Evolutionary conservation across 2,797 vertebrate genomes (phyloP), one percentile per base, ranked within the genome.

Genomic region (Benthosema pterotum): DNA sequence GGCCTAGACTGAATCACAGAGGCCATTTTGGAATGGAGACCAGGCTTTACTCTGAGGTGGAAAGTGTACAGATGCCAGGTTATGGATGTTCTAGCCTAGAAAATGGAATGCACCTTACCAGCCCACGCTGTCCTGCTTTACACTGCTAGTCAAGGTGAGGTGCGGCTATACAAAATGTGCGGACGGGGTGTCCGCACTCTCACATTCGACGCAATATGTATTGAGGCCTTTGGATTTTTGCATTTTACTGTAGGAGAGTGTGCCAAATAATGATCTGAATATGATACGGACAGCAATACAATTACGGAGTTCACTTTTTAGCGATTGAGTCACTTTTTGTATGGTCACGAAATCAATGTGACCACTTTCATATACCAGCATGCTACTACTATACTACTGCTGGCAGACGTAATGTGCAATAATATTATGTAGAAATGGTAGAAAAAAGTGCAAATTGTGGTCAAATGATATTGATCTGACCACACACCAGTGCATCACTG

Each of bases 401-500:
- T 74, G 76, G 13, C 42, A 75, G 32, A 47, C 16, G 4, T 72
- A 52, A 73, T 69, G 83, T 90, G 85, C 85, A 89, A 79, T 88
- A 74, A 25, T 25, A 25, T 25, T 22, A 4, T 66, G 16, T 67
- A 45, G 15, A 15, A 22, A 61, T 12, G 65, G 6, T 53, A 13
- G 52, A 22, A 22, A 22, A 2, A 2, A 22, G 2, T 22, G 2
- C 2, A 22, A 22, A 22, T 22, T 2, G 70, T 28, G 17, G 32
- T 73, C 52, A 32, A 54, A 14, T 46, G 28, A 38, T 52, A 15
- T 46, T 38, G 15, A 60, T 32, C 28, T 18, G 32, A 42, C 53
- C 52, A 18, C 3, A 42, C 15, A 32, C 18, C 32, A 38, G 6
- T 38, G 32, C 45, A 46, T 46, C 45, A 46, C 45, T 46, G 45